Evolutionary conservation across 2,113 vertebrate genomes (phyloP), one percentile per base, ranked within the genome.

Genomic region (Xenopus borealis): DNA sequence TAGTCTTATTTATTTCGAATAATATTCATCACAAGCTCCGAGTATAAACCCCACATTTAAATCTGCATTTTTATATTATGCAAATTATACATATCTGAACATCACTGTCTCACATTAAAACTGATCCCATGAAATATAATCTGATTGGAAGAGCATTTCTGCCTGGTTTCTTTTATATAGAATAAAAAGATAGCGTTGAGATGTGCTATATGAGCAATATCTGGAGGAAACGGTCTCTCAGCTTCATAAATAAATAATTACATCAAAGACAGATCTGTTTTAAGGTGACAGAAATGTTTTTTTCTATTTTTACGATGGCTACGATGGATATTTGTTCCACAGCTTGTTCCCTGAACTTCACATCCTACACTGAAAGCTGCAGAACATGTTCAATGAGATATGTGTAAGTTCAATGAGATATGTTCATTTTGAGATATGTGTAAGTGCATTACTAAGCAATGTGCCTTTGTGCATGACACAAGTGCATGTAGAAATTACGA

Each of bases 161-260:
- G 23, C 14, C 10, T 13, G 47, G 8, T 16, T 12, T 50, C 5
- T 50, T 6, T 50, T 16, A 50, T 16, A 50, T 16, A 9, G 47
- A 12, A 50, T 50, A 16, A 16, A 50, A 50, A 50, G 47, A 4
- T 9, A 50, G 10, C 47, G 10, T 9, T 4, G 53, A n/a, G 7
- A 55, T 55, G 14, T 55, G 17, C 53, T 55, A 16, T 55, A 55
- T 55, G 8, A 55, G 17, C 53, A 55, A 55, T 55, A 55, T n/a
- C 23, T 30, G 61, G 0, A 11, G 14, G 2, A 9, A 23, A 40
- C 12, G 45, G 33, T n/a, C 20, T 62, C 13, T 50, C 58, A 50
- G 17, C 16, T 50, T 72, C 71, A 72, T 72, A 55, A 53, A 72
- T 72, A 62, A 72, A 72, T 72, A 52, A 72, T 72, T 44, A 40